Percentiles rank a stretch among this genome's conserved stretches.
These are phyloP conservation scores for Drosophila insularis DNA, from an alignment of 1,140 invertebrate genomes.

Conservation along the genomic window DNA sequence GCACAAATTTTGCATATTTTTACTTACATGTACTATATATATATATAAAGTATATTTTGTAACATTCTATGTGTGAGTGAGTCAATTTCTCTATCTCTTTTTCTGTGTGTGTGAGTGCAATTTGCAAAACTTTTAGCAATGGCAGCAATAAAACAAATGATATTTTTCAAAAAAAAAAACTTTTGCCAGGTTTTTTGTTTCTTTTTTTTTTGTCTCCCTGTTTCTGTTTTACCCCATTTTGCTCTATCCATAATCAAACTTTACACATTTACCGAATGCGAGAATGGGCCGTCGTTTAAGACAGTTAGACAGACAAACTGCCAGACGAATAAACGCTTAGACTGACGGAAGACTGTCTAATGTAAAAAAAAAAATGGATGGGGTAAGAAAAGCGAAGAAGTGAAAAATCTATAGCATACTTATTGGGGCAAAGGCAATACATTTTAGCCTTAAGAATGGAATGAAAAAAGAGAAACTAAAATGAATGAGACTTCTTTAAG, in stretches of 20 bases:
- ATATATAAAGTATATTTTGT: constrained; percentile 6
- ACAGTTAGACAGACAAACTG: background rate
- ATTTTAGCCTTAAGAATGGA: background rate
- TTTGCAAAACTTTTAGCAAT: constrained; percentile 65
- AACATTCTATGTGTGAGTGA: constrained; percentile 7
- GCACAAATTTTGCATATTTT: background rate
- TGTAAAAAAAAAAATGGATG: background rate
- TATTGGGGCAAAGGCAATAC: background rate
- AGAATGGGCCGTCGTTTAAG: constrained; percentile 32
- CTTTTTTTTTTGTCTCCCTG: constrained; percentile 22
- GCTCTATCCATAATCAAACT: constrained; percentile 64
- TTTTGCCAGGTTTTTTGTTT: constrained; percentile 50
- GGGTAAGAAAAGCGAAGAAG: background rate
- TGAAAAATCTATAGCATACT: constrained; percentile 3
- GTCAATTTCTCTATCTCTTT: constrained; percentile 17
- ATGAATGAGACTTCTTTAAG: background rate
- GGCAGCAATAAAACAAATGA: constrained; percentile 73
- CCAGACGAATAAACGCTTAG: background rate
- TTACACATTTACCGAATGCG: constrained; percentile 70
- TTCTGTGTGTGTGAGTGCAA: constrained; percentile 47
- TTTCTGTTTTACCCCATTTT: constrained; percentile 2
- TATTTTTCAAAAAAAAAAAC: constrained; percentile 72
- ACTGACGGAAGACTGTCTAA: background rate
- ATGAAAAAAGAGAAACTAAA: background rate
- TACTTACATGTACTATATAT: constrained; percentile 7